Evolutionary conservation across 2,888 invertebrate species (phyloP), one percentile per base, ranked within the genome.

Genomic region (Notodonta ziczac): DNA sequence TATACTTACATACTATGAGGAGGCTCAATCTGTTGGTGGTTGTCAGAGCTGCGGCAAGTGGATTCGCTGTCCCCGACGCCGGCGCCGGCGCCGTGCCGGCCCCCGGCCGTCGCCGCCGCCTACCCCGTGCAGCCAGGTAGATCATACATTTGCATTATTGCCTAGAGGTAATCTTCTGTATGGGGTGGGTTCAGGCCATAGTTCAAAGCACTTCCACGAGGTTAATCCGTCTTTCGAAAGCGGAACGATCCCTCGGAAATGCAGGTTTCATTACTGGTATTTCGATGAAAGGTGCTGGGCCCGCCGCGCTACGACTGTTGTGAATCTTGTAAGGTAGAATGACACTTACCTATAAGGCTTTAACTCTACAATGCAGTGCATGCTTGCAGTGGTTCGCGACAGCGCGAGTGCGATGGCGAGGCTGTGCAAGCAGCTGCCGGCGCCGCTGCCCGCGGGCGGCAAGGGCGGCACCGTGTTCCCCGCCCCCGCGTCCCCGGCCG

Each of bases 121-220:
- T 92, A 92, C 67, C 90, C 91, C 5, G 86, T 92, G 53, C 90
- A 89, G 57, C 90, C 90, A 76, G 90, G 91, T 91, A 60, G 24
- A 6, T n/a, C n/a, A n/a, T n/a, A n/a, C n/a, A n/a, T n/a, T n/a
- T n/a, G n/a, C n/a, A n/a, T n/a, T n/a, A n/a, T n/a, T n/a, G n/a
- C n/a, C n/a, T n/a, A n/a, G n/a, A n/a, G n/a, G n/a, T 32, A 50
- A 2, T 24, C 13, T 24, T 9, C 32, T 24, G 1, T 1, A 24
- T 24, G 2, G 24, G 1, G 24, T 24, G 1, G 24, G 2, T 24
- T 24, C 24, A 24, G 24, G 24, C 24, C 24, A 24, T 24, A 24
- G 24, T 24, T 24, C 24, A 24, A 1, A 24, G 24, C 1, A 24
- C 24, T 24, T 24, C 24, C 1, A 24, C 24, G 24, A 24, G 24